These are phyloP conservation scores for Lasioglossum baleicum DNA, from an alignment of 1,140 invertebrate genomes.

Conservation along the genomic window DNA sequence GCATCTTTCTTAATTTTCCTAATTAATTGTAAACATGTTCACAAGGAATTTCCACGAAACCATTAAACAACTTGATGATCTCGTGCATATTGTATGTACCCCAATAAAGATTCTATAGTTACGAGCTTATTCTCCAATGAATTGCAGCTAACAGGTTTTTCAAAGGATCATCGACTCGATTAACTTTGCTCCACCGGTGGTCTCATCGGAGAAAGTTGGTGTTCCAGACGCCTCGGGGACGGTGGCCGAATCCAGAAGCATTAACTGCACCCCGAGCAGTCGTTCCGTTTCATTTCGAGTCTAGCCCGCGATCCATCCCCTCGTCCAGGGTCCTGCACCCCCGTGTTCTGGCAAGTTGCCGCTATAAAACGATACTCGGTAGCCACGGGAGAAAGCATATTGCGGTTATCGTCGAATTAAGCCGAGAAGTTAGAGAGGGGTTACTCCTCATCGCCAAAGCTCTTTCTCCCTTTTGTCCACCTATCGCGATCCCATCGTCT, in stretches of 20 bases:
- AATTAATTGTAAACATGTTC: too few species aligned
- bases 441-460: background rate
- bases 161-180: too few species aligned
- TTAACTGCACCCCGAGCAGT: slow-evolving; percentile 75
- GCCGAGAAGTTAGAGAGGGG: slow-evolving; percentile 42
- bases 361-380: slow-evolving; percentile 76
- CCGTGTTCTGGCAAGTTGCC: slow-evolving; percentile 67
- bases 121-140: too few species aligned
- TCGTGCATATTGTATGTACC: too few species aligned
- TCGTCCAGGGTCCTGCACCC: slow-evolving; percentile 58
- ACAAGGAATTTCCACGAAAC: too few species aligned
- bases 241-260: slow-evolving; percentile 59
- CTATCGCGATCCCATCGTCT: background rate
- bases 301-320: slow-evolving; percentile 32
- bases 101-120: too few species aligned
- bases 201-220: background rate
- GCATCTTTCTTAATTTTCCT: too few species aligned
- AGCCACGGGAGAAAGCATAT: slow-evolving; percentile 68
- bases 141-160: too few species aligned
- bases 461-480: background rate
- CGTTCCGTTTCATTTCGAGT: slow-evolving; percentile 71
- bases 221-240: background rate
- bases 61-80: too few species aligned
- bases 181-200: too few species aligned
- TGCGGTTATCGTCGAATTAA: slow-evolving; percentile 69